A percentile compares a stretch with the other conserved stretches of the same genome.
Evolutionary conservation across 1,140 invertebrate species (phyloP).

Genomic region (Nixonia krombeini): DNA sequence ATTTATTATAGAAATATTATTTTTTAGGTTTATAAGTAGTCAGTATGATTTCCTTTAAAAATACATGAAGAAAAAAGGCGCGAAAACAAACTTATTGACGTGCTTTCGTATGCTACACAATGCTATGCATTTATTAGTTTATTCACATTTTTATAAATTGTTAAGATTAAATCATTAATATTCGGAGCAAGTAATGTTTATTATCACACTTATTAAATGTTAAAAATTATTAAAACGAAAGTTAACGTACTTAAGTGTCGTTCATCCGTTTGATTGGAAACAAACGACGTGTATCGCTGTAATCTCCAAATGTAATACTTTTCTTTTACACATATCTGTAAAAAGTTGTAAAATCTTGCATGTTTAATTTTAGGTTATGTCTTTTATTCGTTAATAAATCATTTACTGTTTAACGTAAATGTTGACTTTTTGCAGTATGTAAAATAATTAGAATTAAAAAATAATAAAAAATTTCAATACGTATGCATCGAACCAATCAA

Average conservation of each 20-base stretch:
- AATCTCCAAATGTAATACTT: no score
- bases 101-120: constrained; percentile 26
- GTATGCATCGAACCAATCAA: not conserved
- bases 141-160: not conserved
- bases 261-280: not conserved
- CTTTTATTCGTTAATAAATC: no score
- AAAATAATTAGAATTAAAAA: no score
- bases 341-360: no score
- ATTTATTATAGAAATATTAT: constrained; percentile 8
- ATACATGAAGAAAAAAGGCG: constrained; percentile 45
- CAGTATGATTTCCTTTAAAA: constrained; percentile 44
- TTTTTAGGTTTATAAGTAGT: constrained; percentile 38
- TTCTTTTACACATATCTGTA: no score
- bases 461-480: not conserved
- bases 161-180: constrained; percentile 7
- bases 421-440: no score
- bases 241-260: not conserved
- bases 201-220: no score
- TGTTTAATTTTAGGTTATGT: no score
- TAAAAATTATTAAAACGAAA: not conserved
- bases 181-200: no score
- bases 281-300: not conserved
- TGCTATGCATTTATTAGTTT: constrained; percentile 4
- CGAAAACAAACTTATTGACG: constrained; percentile 51
- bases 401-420: no score